phyloP scores from a whole-genome alignment of 2,113 vertebrate genomes.

The Taurulus bubalis region DNA sequence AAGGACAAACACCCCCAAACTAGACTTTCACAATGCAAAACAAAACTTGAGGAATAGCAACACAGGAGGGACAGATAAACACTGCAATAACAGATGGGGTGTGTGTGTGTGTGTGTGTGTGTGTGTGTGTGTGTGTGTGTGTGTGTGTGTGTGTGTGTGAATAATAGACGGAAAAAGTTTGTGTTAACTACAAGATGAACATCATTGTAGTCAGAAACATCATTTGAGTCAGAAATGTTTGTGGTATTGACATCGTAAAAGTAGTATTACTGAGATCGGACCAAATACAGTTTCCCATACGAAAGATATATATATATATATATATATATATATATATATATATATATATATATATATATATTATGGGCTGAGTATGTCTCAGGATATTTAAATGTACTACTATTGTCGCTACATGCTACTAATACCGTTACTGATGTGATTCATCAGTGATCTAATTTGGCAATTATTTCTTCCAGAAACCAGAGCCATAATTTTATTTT shows the following conservation, averaged over 20 bases:
- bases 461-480: neutral
- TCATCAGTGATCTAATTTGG: constrained; percentile 9
- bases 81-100: too few relatives aligned
- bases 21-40: too few relatives aligned
- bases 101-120: too few relatives aligned
- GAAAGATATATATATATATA: neutral
- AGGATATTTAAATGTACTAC: neutral
- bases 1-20: too few relatives aligned
- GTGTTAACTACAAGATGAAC: neutral
- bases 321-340: too few relatives aligned
- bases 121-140: too few relatives aligned
- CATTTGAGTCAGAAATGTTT: constrained; percentile 17
- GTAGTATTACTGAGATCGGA: neutral
- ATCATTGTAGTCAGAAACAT: constrained; percentile 5
- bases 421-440: neutral
- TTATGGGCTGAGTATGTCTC: neutral
- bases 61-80: too few relatives aligned
- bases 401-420: neutral
- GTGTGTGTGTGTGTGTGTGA: too few relatives aligned
- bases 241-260: constrained; percentile 2
- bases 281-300: constrained; percentile 1
- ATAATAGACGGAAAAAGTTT: too few relatives aligned
- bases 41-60: too few relatives aligned
- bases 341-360: constrained; percentile 8
- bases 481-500: neutral